phyloP scores from a whole-genome alignment of 2,113 vertebrate species.

The Scolopax mira region DNA sequence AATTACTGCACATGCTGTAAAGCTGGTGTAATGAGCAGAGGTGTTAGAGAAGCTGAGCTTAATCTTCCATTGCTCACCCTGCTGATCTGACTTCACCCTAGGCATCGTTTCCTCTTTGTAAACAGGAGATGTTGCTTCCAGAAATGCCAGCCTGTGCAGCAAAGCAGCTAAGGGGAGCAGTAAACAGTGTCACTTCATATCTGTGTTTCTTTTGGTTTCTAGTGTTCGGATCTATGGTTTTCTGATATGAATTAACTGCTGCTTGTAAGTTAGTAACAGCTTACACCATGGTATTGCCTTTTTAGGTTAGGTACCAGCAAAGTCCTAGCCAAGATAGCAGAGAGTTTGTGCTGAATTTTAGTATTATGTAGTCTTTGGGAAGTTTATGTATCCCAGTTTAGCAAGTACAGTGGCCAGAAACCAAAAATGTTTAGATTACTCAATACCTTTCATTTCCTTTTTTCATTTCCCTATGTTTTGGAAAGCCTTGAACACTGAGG shows the following conservation, averaged over 20 bases:
- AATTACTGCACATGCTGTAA: not conserved
- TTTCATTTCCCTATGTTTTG: slow-evolving; percentile 80
- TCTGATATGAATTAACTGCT: not conserved
- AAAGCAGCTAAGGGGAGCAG: not conserved
- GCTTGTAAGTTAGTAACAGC: not conserved
- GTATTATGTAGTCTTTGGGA: slow-evolving; percentile 56
- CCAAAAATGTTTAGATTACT: slow-evolving; percentile 73
- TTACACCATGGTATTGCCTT: not conserved
- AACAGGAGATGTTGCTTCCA: not conserved
- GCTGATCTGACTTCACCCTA: not conserved
- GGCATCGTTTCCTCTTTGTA: slow-evolving; percentile 9
- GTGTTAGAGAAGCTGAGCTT: not conserved
- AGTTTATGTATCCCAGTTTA: slow-evolving; percentile 69
- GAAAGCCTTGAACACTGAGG: slow-evolving; percentile 59
- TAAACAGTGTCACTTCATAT: not conserved
- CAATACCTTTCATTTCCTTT: slow-evolving; percentile 79
- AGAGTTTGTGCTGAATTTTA: slow-evolving; percentile 52
- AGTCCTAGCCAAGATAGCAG: not conserved
- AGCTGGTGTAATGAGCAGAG: not conserved
- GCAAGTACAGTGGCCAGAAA: slow-evolving; percentile 65
- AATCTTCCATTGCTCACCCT: not conserved
- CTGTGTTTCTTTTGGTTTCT: not conserved
- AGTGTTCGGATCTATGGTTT: not conserved
- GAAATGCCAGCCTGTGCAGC: not conserved
- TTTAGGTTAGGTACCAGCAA: not conserved